Evolutionary conservation across 2,797 vertebrate genomes (phyloP), one percentile per base, ranked within the genome.

Genomic region (Zalophus californianus): DNA sequence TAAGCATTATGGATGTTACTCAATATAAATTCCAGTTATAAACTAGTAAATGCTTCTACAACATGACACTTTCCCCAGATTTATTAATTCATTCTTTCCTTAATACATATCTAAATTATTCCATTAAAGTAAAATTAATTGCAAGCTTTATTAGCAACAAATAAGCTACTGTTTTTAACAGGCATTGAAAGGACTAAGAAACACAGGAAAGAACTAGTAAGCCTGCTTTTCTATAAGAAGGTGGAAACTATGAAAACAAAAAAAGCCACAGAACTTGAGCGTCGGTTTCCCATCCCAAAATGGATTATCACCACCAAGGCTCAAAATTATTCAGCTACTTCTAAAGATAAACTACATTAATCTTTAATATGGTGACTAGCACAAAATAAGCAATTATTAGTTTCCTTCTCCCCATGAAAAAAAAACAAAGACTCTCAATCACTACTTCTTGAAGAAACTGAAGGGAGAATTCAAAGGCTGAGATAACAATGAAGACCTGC

Each of bases 91-190:
- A 80, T 32, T 90, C 50, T 73, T 25, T 73, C 91, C 52, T 56
- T 62, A 89, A 88, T 44, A 77, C 62, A 52, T 54, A 73, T 56
- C 44, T 60, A 73, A 4, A 58, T 77, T 86, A 90, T 25, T 58
- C 7, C 18, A 86, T 44, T 90, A 82, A 93, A 95, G 68, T 88
- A 89, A 84, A 80, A 64, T 50, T 60, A 96, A 96, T 0, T 77
- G 29, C 29, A 91, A 84, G 23, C 38, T 72, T 83, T 94, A 91
- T 48, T 64, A 72, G 25, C 83, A 79, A 85, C 15, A 60, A 91
- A 48, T 48, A 38, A 48, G 7, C 66, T 72, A 50, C n/a, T 77
- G 5, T 68, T 86, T 80, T 73, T 58, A 66, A 93, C 52, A 2
- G 27, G 50, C 23, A 84, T n/a, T 89, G 64, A 78, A 83, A 86